Evolutionary conservation across 2,113 vertebrate species (phyloP).

Genomic region (Struthio camelus): DNA sequence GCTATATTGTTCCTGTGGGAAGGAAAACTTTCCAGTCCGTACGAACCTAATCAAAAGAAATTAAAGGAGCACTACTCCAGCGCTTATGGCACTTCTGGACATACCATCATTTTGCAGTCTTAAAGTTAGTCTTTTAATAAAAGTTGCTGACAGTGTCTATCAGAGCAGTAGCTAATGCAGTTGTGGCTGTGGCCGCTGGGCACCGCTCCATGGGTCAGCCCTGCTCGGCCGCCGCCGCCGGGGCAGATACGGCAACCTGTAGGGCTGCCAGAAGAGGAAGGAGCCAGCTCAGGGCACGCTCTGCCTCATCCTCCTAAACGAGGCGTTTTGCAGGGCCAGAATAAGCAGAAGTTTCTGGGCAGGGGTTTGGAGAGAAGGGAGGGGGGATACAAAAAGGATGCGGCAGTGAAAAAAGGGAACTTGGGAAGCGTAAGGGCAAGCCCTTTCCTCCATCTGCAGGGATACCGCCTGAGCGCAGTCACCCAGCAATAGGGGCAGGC

Average conservation of each 20-base stretch:
- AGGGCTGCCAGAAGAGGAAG: not conserved
- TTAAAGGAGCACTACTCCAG: not conserved
- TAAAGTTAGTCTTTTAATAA: not conserved
- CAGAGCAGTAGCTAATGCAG: accelerated
- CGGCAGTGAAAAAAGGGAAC: not conserved
- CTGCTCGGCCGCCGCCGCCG: not conserved
- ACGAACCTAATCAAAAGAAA: not conserved
- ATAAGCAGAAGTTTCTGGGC: not conserved
- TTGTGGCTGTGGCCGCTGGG: not conserved
- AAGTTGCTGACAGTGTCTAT: not conserved
- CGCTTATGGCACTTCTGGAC: not conserved
- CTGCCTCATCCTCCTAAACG: not conserved
- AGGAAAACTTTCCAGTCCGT: not conserved
- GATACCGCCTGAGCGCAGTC: not conserved
- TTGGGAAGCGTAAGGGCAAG: not conserved
- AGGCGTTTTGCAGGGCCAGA: not conserved
- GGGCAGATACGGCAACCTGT: accelerated
- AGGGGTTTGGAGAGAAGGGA: not conserved
- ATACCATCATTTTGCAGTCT: not conserved
- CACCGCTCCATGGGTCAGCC: too few relatives aligned
- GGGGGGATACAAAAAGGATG: accelerated
- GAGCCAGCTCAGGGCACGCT: not conserved
- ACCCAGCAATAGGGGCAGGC: not conserved
- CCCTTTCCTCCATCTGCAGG: not conserved
- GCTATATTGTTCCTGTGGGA: not conserved